phyloP scores from a whole-genome alignment of 2,888 invertebrate species.

The Watsonalla cultraria region DNA sequence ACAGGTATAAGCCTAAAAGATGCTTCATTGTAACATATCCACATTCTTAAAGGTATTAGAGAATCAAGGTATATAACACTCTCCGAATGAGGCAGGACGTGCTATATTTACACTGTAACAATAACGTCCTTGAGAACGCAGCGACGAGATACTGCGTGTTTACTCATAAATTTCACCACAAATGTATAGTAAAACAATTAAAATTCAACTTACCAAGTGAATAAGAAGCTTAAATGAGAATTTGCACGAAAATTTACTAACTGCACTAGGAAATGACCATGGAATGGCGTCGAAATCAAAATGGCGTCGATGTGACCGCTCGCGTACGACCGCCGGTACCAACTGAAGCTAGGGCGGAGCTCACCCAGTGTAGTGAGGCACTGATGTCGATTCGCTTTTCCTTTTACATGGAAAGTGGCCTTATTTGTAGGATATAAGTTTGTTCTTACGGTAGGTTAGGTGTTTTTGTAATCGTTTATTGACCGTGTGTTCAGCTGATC shows the following conservation, averaged over 20 bases:
- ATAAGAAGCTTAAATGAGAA: slow-evolving; percentile 24
- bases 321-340: slow-evolving; percentile 45
- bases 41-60: no score
- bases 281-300: slow-evolving; percentile 51
- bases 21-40: no score
- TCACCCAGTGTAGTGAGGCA: slow-evolving; percentile 18
- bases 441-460: neutral
- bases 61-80: no score
- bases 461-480: no score
- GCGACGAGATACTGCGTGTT: neutral
- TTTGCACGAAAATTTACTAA: neutral
- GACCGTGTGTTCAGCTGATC: no score
- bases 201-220: neutral
- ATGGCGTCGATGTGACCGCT: slow-evolving; percentile 43
- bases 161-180: slow-evolving; percentile 6
- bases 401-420: neutral
- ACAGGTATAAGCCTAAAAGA: no score
- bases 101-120: slow-evolving; percentile 13
- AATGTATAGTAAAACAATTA: neutral
- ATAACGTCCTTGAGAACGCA: slow-evolving; percentile 27
- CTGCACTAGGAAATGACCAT: slow-evolving; percentile 18
- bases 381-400: slow-evolving; percentile 6
- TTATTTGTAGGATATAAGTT: neutral
- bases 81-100: neutral
- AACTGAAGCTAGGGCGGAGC: slow-evolving; percentile 60